phyloP scores from a whole-genome alignment of 2,113 vertebrate genomes.

The Dicaeum eximium region DNA sequence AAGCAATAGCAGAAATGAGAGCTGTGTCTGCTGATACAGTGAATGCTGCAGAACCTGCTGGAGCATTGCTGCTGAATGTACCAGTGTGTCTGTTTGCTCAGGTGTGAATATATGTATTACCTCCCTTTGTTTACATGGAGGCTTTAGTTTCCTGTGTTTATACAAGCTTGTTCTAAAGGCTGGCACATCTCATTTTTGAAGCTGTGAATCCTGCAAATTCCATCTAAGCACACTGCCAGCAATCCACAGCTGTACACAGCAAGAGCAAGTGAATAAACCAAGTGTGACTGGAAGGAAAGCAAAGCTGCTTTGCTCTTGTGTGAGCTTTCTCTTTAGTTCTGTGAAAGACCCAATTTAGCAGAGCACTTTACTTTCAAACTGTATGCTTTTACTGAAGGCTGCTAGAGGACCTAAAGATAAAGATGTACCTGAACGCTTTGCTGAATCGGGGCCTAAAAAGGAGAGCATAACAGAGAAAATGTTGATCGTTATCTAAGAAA shows the following conservation, averaged over 20 bases:
- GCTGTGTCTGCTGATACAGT: background rate
- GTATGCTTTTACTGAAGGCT: background rate
- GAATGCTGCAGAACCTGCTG: background rate
- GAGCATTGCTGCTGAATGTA: background rate
- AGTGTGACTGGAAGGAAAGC: conserved; percentile 34
- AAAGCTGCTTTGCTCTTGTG: conserved; percentile 24
- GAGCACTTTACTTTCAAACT: conserved; percentile 28
- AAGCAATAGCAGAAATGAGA: conserved; percentile 14
- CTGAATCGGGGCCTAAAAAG: background rate
- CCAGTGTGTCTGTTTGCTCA: background rate
- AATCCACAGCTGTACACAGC: conserved; percentile 48
- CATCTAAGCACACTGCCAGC: conserved; percentile 13
- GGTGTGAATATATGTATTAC: conserved; percentile 13
- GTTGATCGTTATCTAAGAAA: conserved; percentile 40
- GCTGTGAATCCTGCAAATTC: conserved; percentile 40
- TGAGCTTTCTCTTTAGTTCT: conserved; percentile 6
- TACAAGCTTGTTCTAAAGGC: conserved; percentile 22
- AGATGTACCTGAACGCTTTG: conserved; percentile 15
- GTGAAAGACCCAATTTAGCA: conserved; percentile 42
- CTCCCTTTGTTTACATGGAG: conserved; percentile 13
- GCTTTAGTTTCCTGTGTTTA: conserved; percentile 30
- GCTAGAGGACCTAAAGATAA: background rate
- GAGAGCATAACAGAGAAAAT: conserved; percentile 12
- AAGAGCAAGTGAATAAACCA: conserved; percentile 30
- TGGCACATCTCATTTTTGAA: conserved; percentile 33